Percentiles rank a stretch among this genome's conserved stretches.
phyloP scores from a whole-genome alignment of 2,888 invertebrate species.

The Tetropium fuscum region DNA sequence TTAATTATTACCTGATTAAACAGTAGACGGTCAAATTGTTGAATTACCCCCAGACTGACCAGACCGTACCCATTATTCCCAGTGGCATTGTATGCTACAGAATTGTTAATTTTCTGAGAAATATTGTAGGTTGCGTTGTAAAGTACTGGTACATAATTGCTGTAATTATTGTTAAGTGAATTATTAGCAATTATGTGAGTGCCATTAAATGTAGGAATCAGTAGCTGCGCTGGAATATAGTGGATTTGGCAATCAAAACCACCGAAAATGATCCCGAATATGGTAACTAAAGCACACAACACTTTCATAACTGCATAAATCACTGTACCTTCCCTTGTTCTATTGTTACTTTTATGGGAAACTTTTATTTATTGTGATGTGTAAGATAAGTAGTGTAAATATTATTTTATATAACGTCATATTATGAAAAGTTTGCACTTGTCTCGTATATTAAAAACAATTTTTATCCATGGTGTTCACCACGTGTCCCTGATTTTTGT shows the following conservation, averaged over 20 bases:
- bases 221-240: constrained; percentile 50
- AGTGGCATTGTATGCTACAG: constrained; percentile 33
- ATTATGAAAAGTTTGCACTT: neutral
- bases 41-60: constrained; percentile 56
- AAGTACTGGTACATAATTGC: constrained; percentile 3
- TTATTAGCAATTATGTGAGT: constrained; percentile 32
- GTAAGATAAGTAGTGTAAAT: constrained; percentile 24
- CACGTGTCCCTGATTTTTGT: no score
- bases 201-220: constrained; percentile 49
- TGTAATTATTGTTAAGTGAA: constrained; percentile 5
- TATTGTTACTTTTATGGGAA: constrained; percentile 4
- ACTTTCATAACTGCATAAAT: constrained; percentile 29
- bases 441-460: neutral
- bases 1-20: constrained; percentile 55
- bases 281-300: constrained; percentile 4
- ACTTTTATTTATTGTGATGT: constrained; percentile 19
- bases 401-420: constrained; percentile 17
- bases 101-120: constrained; percentile 11
- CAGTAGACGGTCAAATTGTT: constrained; percentile 54
- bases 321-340: neutral
- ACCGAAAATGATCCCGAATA: constrained; percentile 26
- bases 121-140: constrained; percentile 14
- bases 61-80: constrained; percentile 51
- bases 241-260: constrained; percentile 41
- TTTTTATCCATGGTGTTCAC: no score